Evolutionary conservation across 2,113 vertebrate species (phyloP), one percentile per base, ranked within the genome.

Genomic region (Microcebus murinus): DNA sequence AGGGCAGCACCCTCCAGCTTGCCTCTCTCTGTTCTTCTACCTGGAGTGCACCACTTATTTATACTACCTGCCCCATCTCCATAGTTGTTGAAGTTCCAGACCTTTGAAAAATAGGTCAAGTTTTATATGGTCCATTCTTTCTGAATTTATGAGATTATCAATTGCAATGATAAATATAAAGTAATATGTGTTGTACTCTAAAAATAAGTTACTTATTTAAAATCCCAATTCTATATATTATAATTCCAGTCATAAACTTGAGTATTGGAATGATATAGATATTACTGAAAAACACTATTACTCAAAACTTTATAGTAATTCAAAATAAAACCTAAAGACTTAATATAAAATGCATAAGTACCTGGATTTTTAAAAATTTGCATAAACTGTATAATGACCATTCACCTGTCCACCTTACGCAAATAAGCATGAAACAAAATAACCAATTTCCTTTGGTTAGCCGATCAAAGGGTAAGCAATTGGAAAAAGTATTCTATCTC

Each of bases 321-420:
- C 8, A 90, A 97, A 92, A 87, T 90, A 57, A 18, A 92, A 83
- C 9, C 10, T 70, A 93, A 88, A 87, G 80, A 86, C 50, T 91
- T 95, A 96, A 93, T 81, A 82, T 96, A 90, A 88, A 93, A 94
- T 96, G 25, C 71, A 88, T 77, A 97, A 94, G 65, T 15, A 45
- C 13, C 42, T 94, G 92, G 57, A 96, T 95, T 96, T 95, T 97
- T 70, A 1, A 20, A 86, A 95, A 70, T 92, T 31, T 93, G 42
- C 27, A 95, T 90, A 92, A 80, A 87, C 87, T 85, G 0, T 86
- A 52, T 84, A 74, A 91, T 70, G 82, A 96, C 34, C 73, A 91
- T 76, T 95, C 42, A 80, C 34, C 65, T 93, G 25, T 94, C 61
- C 89, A 93, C 13, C 14, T 95, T 93, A 97, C 87, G 73, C 12